A percentile compares a stretch with the other conserved stretches of the same genome.
These are phyloP conservation scores for Tipula unca DNA, from an alignment of 2,888 invertebrate species.

Conservation along the genomic window DNA sequence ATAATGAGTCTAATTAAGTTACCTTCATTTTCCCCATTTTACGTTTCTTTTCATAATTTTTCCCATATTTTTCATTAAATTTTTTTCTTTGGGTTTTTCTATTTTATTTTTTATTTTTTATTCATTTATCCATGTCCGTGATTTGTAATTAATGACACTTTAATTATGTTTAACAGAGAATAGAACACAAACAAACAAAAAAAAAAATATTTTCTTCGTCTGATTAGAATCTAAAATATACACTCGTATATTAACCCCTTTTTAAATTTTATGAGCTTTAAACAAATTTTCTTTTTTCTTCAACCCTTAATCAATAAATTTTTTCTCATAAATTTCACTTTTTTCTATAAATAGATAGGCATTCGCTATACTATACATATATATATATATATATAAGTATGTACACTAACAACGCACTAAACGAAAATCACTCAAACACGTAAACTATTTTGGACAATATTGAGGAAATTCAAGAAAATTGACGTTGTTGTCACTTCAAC, in stretches of 20 bases:
- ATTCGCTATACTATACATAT: neutral
- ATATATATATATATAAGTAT: too few relatives aligned
- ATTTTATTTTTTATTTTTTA: neutral
- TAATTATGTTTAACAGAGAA: conserved; percentile 8
- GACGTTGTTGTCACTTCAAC: neutral
- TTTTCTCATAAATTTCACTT: neutral
- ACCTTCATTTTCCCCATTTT: neutral
- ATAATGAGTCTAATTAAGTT: conserved; percentile 8
- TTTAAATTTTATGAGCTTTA: neutral
- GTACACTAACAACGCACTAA: neutral
- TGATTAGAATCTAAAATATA: neutral
- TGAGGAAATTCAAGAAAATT: neutral
- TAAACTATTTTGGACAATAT: neutral
- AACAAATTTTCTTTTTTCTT: neutral
- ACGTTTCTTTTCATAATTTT: neutral
- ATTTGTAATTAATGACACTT: conserved; percentile 8
- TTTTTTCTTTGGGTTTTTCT: neutral
- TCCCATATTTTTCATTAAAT: neutral
- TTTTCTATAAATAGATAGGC: neutral
- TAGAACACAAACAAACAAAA: neutral
- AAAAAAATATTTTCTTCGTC: neutral
- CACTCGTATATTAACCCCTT: neutral
- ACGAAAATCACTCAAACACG: neutral
- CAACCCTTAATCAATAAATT: neutral
- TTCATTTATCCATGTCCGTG: neutral